A percentile compares a stretch with the other conserved stretches of the same genome.
Evolutionary conservation across 2,888 invertebrate genomes (phyloP).

Genomic region (Lasioglossum morio): DNA sequence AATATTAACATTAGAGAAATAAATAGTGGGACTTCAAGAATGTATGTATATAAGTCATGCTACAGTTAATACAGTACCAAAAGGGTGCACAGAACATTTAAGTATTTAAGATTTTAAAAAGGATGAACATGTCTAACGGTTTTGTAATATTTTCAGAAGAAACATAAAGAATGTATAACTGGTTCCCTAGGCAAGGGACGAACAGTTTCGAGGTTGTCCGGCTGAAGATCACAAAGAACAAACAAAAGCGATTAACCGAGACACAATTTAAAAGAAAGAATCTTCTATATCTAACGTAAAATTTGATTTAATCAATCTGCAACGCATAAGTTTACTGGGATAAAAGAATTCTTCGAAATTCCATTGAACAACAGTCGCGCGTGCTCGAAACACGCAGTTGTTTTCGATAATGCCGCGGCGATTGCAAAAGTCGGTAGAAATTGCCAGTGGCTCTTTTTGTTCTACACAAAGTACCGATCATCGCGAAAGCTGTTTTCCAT

Average conservation of each 20-base stretch:
- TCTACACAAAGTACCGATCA: slow-evolving; percentile 32
- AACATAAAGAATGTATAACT: background rate
- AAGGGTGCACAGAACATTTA: background rate
- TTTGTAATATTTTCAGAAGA: background rate
- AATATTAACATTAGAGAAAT: too few relatives aligned
- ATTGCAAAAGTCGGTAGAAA: slow-evolving; percentile 10
- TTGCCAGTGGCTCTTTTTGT: background rate
- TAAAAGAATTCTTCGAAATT: background rate
- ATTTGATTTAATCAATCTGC: background rate
- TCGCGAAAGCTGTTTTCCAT: slow-evolving; percentile 65
- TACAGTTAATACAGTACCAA: background rate
- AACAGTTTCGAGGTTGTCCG: background rate
- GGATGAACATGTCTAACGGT: background rate
- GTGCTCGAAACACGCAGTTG: background rate
- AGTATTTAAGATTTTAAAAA: background rate
- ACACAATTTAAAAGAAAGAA: background rate
- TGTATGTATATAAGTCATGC: too few relatives aligned
- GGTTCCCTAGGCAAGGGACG: background rate
- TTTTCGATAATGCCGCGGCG: background rate
- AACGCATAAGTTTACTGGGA: background rate
- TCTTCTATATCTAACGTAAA: background rate
- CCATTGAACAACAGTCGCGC: background rate
- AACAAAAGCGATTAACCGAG: too few relatives aligned
- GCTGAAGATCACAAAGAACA: background rate
- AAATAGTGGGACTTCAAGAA: too few relatives aligned